Evolutionary conservation across 2,888 invertebrate species (phyloP), one percentile per base, ranked within the genome.

Genomic region (Archips crataeganus): DNA sequence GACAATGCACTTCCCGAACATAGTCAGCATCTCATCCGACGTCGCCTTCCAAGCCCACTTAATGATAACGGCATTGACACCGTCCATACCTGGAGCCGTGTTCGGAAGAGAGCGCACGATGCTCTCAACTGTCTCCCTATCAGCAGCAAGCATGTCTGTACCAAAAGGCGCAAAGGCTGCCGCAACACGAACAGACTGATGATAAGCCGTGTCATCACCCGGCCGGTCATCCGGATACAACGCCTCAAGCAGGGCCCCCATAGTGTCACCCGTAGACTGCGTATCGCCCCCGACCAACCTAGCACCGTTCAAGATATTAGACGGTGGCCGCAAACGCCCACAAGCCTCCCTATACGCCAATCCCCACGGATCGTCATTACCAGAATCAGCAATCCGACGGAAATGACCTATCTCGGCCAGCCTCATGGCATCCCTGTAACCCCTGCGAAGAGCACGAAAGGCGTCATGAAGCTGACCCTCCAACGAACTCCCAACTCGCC

Each of bases 171-270:
- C 10, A 42, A 75, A 75, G 4, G 80, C 74, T 0, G 82, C 83
- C 15, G 59, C 47, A 0, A 78, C 0, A 0, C 82, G 74, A 1
- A 85, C 78, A 11, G 60, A 59, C 2, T 63, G 1, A 64, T 85
- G 85, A 23, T 81, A 79, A 0, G 3, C 15, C 0, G 80, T 42
- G 70, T 85, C 83, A 1, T 0, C 1, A 0, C 51, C 2, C 1
- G 8, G n/a, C 2, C 78, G 71, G n/a, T 84, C 84, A 42, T 84
- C 85, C 0, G 82, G 85, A 49, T 81, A 86, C 1, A 85, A 70
- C 0, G 79, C 71, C 0, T 1, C 0, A 2, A 85, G 42, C 1
- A 85, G 63, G 0, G 60, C 54, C 1, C 4, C 10, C 78, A 80
- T 80, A 1, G 82, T 76, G 4, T 59, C 74, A 0, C 57, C 76